Base-by-base conservation (phyloP, 37 sponge, comb jelly and placozoan genomes). In the Beroe ovata region DNA sequence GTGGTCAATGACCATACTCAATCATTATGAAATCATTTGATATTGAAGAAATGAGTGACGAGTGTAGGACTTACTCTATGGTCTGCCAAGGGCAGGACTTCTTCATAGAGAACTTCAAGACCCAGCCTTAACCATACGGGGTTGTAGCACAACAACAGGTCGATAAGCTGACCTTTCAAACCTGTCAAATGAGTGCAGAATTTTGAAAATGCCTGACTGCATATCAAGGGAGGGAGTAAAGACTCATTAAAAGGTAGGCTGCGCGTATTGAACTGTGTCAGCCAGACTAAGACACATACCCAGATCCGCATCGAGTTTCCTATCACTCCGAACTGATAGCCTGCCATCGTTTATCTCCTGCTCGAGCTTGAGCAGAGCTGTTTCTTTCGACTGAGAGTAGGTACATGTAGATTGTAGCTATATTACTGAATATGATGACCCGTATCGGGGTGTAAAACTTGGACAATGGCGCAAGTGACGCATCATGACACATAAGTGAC, bases 101-200 rank as follows among this genome's bases (percentile, higher is more conserved):
- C 88, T 41, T 71, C 88, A 21, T 58, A 38, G 25, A 64, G 3
- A 66, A 95, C 95, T 92, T 96, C 97, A 1, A 96, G 81, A 30
- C 95, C 97, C 28, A 96, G 91, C 37, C 90, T 88, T 28, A 96
- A 91, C 97, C 97, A 96, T 20, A 93, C 38, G 0, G 93, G 94
- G 66, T 94, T 91, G 91, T 96, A 96, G 29, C 89, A 89, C 60
- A 91, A 72, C 64, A 96, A 64, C 90, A 91, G 61, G 77, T 94
- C 89, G 38, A 96, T 60, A 58, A 96, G 91, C 33, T 92, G 66
- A 89, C 94, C 91, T 38, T 88, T 94, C 91, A 93, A 40, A 20
- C 69, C 69, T 60, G 60, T n/a, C n/a, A n/a, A n/a, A n/a, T n/a
- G n/a, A n/a, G n/a, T n/a, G n/a, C n/a, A n/a, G n/a, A n/a, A n/a